These are phyloP conservation scores for Papilio gigon DNA, from an alignment of 2,888 invertebrate genomes.

Conservation along the genomic window DNA sequence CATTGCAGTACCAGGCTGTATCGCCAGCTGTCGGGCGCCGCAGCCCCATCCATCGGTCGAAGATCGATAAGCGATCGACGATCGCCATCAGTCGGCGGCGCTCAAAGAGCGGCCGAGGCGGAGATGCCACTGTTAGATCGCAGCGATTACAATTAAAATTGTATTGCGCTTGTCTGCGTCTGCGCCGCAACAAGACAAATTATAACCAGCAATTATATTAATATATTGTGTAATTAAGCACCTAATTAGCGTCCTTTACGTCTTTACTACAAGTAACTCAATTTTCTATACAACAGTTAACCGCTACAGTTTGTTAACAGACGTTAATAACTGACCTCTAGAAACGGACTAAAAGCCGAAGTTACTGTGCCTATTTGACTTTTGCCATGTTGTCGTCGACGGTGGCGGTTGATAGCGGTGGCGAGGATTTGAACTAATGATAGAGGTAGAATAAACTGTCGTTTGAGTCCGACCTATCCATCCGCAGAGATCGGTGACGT, in stretches of 20 bases:
- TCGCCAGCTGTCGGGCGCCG: neutral
- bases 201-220: neutral
- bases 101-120: constrained; percentile 51
- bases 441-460: too few species aligned
- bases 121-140: constrained; percentile 50
- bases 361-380: too few species aligned
- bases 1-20: neutral
- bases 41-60: constrained; percentile 12
- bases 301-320: neutral
- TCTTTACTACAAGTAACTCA: neutral
- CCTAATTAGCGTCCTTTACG: neutral
- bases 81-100: constrained; percentile 53
- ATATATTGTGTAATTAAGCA: neutral
- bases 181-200: constrained; percentile 7
- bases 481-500: too few species aligned
- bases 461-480: too few species aligned
- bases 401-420: too few species aligned
- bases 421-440: too few species aligned
- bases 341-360: too few species aligned
- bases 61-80: constrained; percentile 47
- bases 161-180: constrained; percentile 7
- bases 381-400: too few species aligned
- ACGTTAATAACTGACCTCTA: too few species aligned
- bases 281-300: neutral
- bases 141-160: constrained; percentile 42